phyloP scores from a whole-genome alignment of 2,888 invertebrate genomes.

The Thera obeliscata region DNA sequence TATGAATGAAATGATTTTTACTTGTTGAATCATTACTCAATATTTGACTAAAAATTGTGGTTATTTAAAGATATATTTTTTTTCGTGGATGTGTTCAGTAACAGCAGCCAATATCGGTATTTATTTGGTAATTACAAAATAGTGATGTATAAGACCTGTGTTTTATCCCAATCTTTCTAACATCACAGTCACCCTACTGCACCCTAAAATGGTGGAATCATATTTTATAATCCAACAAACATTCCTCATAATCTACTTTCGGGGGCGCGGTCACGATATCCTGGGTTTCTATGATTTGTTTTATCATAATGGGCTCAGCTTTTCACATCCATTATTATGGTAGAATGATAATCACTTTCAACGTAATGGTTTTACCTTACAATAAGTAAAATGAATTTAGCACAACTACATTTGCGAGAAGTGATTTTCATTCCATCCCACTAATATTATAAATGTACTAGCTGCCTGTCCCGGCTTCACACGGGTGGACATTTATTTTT shows the following conservation, averaged over 20 bases:
- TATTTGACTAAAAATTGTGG: no score
- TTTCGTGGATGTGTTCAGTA: no score
- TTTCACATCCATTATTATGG: neutral
- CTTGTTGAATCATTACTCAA: no score
- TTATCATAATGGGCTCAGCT: slow-evolving; percentile 15
- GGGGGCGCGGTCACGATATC: slow-evolving; percentile 36
- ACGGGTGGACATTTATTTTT: no score
- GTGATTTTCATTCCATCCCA: no score
- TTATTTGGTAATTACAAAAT: no score
- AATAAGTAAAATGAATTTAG: neutral
- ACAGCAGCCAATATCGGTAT: no score
- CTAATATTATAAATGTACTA: no score
- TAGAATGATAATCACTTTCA: neutral
- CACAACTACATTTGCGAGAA: neutral
- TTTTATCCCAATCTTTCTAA: neutral
- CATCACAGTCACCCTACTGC: slow-evolving; percentile 48
- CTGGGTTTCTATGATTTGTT: slow-evolving; percentile 16
- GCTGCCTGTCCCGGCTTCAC: no score
- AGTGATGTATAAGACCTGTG: no score
- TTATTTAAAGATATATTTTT: no score
- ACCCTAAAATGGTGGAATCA: slow-evolving; percentile 60
- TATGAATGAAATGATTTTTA: no score
- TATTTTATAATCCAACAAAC: slow-evolving; percentile 66
- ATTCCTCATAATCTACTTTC: slow-evolving; percentile 73
- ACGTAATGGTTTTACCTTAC: neutral